Evolutionary conservation across 2,797 vertebrate species (phyloP), one percentile per base, ranked within the genome.

Genomic region (Syngnathus acus): DNA sequence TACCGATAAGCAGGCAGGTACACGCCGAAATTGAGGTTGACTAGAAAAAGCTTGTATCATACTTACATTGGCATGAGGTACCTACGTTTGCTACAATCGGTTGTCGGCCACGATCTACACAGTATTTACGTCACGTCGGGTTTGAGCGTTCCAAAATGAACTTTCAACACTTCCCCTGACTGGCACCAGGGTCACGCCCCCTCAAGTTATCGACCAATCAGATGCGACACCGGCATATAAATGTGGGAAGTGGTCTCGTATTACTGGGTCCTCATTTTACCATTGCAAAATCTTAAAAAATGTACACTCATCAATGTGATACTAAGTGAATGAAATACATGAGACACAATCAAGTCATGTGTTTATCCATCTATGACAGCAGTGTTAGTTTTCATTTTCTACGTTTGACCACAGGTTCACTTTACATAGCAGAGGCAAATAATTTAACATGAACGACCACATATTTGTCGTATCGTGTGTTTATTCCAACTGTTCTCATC

Each of bases 161-260:
- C 55, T 58, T 58, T 37, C 55, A 58, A 58, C 55, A 58, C 32
- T 4, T 21, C 37, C 53, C 23, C 16, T 58, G 55, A 58, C 55
- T 17, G 16, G 55, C 55, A 38, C 14, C 26, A 38, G 26, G 55
- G 55, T 38, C 55, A 58, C 55, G 55, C 55, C 55, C 26, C 32
- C 16, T 17, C 6, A 38, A 58, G 7, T 0, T 58, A 38, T 37
- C 16, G 55, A 38, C 55, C 55, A 58, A 58, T 58, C 13, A 58
- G 26, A 37, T 17, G 32, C 32, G 26, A 58, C 16, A 32, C 32
- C 11, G 7, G 6, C 47, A 48, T 17, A 19, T 54, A 23, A 32
- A 17, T 7, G 50, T 53, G 50, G n/a, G 50, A 23, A 10, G n/a
- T n/a, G 50, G 6, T 3, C 19, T n/a, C 16, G 9, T 9, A 53